Conservation (phyloP, 2,888 invertebrate genomes). For the Synergus itoensis region DNA sequence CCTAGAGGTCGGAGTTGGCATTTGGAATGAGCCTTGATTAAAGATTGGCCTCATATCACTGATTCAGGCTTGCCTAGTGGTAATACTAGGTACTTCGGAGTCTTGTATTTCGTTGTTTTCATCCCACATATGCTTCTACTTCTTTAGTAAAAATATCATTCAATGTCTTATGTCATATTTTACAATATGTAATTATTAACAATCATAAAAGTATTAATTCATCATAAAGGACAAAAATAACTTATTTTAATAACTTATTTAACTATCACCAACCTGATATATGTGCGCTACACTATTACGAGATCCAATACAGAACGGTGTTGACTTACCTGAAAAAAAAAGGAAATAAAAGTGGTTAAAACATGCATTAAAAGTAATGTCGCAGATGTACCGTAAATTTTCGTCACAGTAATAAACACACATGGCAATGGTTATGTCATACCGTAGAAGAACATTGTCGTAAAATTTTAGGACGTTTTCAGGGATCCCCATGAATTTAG, state of each 20-base stretch:
- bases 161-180: background rate
- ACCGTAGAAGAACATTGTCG: slow-evolving; percentile 59
- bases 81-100: slow-evolving; percentile 68
- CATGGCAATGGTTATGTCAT: slow-evolving; percentile 57
- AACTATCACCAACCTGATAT: slow-evolving; percentile 43
- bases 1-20: slow-evolving; percentile 54
- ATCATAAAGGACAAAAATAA: background rate
- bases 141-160: slow-evolving; percentile 11
- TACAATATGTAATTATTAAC: background rate
- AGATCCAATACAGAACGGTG: slow-evolving; percentile 35
- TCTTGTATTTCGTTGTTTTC: slow-evolving; percentile 70
- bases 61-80: slow-evolving; percentile 70
- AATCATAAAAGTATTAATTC: background rate
- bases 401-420: slow-evolving; percentile 55
- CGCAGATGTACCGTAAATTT: slow-evolving; percentile 52
- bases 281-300: background rate
- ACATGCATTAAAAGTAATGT: slow-evolving; percentile 54
- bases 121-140: slow-evolving; percentile 62
- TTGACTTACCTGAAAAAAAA: slow-evolving; percentile 61
- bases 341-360: slow-evolving; percentile 52
- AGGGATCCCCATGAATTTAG: slow-evolving; percentile 60
- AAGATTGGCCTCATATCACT: slow-evolving; percentile 72
- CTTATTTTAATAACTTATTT: slow-evolving; percentile 43
- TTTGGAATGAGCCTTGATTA: slow-evolving; percentile 58
- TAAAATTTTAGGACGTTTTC: slow-evolving; percentile 61